Base-by-base conservation (phyloP, 2,888 invertebrate genomes). In the Hybos culiciformis region DNA sequence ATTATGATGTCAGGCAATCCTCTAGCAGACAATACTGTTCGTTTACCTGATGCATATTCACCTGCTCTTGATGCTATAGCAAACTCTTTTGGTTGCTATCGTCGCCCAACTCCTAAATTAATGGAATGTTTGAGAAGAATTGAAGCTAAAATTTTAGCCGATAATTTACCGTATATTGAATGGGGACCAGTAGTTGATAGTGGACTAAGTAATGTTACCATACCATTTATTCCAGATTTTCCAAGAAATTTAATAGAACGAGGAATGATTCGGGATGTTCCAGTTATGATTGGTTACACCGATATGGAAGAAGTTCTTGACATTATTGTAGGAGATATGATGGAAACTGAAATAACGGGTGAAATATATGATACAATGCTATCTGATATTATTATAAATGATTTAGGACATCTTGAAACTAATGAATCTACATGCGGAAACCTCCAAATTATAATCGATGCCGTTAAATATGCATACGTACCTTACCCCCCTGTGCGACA, bases 1-100 rank as follows among this genome's bases (percentile, higher is more conserved):
- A 83, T 87, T 40, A 75, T 79, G 12, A 85, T 87, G 84, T 85
- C 86, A 49, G 85, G 84, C 0, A 83, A 78, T 54, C 75, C 80
- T 0, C 62, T 83, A 5, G 71, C 73, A 21, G 70, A 77, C 24
- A 70, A 70, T 4, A 72, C 77, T 3, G 75, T 84, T 0, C 73
- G 76, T 45, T 71, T 72, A 40, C 77, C 80, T 0, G 68, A 73
- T 48, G 74, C 75, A 49, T 81, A 79, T 58, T 59, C 72, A 11
- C 59, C 69, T 1, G 70, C 78, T 0, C 69, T 84, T 3, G 78
- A 82, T 49, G 70, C 71, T 51, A 68, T 85, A 4, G 74, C 79
- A 0, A 72, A 64, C 34, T 73, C 73, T 5, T 83, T 83, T 56
- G 76, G 76, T 12, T 86, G 85, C 53, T 73, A 73, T 49, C 70